A percentile compares a stretch with the other conserved stretches of the same genome.
These are phyloP conservation scores for Pollimyrus isidori DNA, from an alignment of 2,113 vertebrate genomes.

Conservation along the genomic window DNA sequence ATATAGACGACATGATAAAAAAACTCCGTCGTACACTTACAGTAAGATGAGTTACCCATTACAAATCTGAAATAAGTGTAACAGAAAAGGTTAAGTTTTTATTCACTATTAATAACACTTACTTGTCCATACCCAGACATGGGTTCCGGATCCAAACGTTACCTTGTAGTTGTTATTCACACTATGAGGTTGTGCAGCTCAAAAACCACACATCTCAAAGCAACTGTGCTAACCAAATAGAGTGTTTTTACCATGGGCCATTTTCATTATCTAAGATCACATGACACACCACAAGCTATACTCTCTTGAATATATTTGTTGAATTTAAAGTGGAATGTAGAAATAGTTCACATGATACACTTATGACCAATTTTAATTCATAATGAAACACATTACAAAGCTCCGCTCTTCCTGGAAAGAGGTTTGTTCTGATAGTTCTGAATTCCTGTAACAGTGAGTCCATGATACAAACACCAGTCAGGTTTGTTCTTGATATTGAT, in stretches of 20 bases:
- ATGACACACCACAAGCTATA: background rate
- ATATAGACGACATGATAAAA: background rate
- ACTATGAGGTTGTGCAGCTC: background rate
- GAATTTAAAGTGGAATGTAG: background rate
- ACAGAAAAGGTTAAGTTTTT: background rate
- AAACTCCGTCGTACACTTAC: background rate
- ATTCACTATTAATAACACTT: background rate
- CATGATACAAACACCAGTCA: background rate
- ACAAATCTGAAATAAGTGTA: background rate
- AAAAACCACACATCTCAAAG: background rate
- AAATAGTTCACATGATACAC: background rate
- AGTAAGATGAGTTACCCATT: background rate
- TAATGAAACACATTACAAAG: background rate
- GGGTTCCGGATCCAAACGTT: conserved; percentile 7
- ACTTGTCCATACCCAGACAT: conserved; percentile 12
- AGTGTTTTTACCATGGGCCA: background rate
- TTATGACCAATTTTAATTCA: background rate
- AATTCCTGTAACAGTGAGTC: background rate
- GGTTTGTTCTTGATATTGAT: background rate
- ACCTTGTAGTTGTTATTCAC: conserved; percentile 13
- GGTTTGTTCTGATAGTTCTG: background rate
- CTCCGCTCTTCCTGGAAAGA: background rate
- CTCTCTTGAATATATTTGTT: background rate
- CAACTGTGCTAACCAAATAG: background rate
- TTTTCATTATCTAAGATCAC: background rate